Conservation (phyloP, 2,113 vertebrate genomes). For the Oncorhynchus keta region DNA sequence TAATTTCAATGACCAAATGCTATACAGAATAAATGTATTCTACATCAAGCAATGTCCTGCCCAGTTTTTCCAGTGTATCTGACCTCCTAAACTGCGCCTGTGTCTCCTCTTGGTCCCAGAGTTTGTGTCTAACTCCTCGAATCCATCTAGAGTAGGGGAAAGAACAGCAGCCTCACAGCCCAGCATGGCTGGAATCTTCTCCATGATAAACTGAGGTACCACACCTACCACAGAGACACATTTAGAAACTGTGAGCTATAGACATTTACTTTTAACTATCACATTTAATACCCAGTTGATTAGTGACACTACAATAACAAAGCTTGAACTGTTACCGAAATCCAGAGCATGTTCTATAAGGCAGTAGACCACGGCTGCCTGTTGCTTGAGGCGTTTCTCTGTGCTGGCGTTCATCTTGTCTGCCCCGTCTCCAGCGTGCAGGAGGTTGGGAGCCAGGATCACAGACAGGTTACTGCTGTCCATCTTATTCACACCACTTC, state of each 20-base stretch:
- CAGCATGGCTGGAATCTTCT: slow-evolving; percentile 87
- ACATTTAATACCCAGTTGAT: not conserved
- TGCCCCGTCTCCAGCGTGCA: slow-evolving; percentile 79
- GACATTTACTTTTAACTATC: not conserved
- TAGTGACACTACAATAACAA: not conserved
- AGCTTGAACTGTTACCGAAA: slow-evolving; percentile 75
- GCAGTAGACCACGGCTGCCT: slow-evolving; percentile 83
- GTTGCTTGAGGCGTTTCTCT: slow-evolving; percentile 85
- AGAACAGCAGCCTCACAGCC: slow-evolving; percentile 76
- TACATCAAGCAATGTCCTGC: not conserved
- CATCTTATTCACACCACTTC: slow-evolving; percentile 92
- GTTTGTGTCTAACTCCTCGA: slow-evolving; percentile 76
- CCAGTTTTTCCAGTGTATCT: slow-evolving; percentile 8
- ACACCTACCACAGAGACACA: slow-evolving; percentile 71
- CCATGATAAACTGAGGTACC: slow-evolving; percentile 84
- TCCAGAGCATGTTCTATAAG: slow-evolving; percentile 84
- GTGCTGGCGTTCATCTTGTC: slow-evolving; percentile 87
- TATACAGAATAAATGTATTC: no score
- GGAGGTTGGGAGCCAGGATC: slow-evolving; percentile 93
- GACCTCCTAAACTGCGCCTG: slow-evolving; percentile 89
- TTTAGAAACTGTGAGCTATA: not conserved
- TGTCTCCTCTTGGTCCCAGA: slow-evolving; percentile 78
- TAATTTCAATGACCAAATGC: not conserved
- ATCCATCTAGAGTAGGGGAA: slow-evolving; percentile 72
- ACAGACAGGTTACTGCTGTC: slow-evolving; percentile 91